Evolutionary conservation across 2,113 vertebrate genomes (phyloP).

Genomic region (Microtus ochrogaster): DNA sequence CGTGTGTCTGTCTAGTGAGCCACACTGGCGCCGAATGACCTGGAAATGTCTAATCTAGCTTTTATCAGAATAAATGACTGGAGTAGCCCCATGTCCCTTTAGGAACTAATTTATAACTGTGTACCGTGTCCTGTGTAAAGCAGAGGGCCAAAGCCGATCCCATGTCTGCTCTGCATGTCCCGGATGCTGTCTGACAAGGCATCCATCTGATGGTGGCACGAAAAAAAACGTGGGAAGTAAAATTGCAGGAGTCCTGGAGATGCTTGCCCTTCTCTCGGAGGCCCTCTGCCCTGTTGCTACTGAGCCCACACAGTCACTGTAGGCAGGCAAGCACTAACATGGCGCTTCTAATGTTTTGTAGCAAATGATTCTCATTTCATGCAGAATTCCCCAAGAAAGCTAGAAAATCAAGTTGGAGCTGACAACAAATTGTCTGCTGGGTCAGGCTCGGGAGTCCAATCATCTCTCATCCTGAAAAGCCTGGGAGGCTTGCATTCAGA

Average conservation of each 20-base stretch:
- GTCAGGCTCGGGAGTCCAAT: not conserved
- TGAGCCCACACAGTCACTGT: not conserved
- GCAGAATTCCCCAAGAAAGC: not conserved
- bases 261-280: fast-evolving
- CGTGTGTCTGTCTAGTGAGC: slow-evolving; percentile 62
- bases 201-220: not conserved
- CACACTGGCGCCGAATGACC: slow-evolving; percentile 59
- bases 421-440: not conserved
- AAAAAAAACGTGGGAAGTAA: not conserved
- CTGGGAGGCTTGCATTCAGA: not conserved
- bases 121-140: not conserved
- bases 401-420: not conserved
- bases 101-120: not conserved
- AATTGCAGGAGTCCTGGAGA: not conserved
- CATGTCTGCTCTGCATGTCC: not conserved
- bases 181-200: not conserved
- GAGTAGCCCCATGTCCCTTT: not conserved
- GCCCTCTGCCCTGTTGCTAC: too few relatives aligned
- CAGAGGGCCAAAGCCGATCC: not conserved
- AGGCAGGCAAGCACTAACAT: not conserved
- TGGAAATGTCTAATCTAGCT: slow-evolving; percentile 69
- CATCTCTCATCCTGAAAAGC: not conserved
- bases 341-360: not conserved
- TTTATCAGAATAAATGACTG: slow-evolving; percentile 72
- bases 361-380: not conserved